phyloP scores from a whole-genome alignment of 1,140 invertebrate species.

The Hylyphantes graminicola region DNA sequence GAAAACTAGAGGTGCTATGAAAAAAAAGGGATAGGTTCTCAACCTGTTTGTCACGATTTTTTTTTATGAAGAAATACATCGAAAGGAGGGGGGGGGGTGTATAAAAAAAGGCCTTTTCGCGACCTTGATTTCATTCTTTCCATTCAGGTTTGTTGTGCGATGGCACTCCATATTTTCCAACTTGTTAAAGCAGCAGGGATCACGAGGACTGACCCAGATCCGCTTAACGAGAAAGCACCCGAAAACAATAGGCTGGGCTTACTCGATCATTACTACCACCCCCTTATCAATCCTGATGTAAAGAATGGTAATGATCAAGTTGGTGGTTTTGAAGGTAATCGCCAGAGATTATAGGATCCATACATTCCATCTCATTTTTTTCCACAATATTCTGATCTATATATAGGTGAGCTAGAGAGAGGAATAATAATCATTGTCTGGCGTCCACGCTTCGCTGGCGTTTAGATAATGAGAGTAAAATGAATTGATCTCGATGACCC shows the following conservation, averaged over 20 bases:
- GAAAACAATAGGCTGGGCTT: constrained; percentile 37
- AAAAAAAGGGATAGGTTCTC: background rate
- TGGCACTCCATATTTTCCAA: constrained; percentile 37
- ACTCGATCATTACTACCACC: constrained; percentile 45
- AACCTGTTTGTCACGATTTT: constrained; percentile 52
- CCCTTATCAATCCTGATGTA: background rate
- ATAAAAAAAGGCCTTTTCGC: constrained; percentile 5
- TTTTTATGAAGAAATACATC: background rate
- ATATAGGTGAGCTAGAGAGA: constrained; percentile 52
- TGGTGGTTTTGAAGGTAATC: constrained; percentile 48
- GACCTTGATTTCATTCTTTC: constrained; percentile 51
- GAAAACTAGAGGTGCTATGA: constrained; percentile 5
- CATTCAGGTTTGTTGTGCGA: constrained; percentile 30
- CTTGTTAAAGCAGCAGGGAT: constrained; percentile 38
- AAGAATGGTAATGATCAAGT: constrained; percentile 55
- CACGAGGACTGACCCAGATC: constrained; percentile 14
- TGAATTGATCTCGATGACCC: constrained; percentile 58
- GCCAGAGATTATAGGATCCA: constrained; percentile 52
- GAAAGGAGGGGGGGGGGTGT: background rate
- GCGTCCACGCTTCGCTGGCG: constrained; percentile 29
- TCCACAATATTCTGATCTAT: constrained; percentile 33
- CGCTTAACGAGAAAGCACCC: constrained; percentile 24
- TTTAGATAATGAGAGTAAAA: constrained; percentile 59
- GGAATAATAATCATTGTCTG: constrained; percentile 57
- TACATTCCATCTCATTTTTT: constrained; percentile 44